Percentiles rank a stretch among this genome's conserved stretches.
Conservation (phyloP, 2,888 invertebrate species). For the Rapana venosa region DNA sequence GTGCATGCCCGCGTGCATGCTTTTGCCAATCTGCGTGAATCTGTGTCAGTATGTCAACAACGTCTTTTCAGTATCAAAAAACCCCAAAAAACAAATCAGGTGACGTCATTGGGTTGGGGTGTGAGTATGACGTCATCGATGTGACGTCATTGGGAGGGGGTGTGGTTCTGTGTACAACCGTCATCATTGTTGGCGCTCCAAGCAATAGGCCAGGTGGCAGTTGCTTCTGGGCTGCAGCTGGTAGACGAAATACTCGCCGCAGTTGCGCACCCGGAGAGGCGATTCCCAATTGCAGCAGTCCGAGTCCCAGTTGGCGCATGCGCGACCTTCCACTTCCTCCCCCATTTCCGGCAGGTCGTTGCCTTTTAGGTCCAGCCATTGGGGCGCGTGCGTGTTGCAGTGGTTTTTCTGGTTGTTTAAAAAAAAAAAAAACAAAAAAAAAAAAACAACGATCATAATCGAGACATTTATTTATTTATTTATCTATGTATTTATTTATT, state of each 20-base stretch:
- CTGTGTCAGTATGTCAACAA: too few species aligned
- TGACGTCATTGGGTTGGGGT: not conserved
- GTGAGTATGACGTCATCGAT: not conserved
- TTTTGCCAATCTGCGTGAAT: too few species aligned
- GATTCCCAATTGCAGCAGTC: slow-evolving; percentile 23
- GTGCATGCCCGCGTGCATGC: too few species aligned
- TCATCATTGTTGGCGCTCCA: not conserved
- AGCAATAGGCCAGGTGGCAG: slow-evolving; percentile 7
- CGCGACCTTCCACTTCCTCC: not conserved
- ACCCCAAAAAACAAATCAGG: not conserved
- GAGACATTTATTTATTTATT: too few species aligned
- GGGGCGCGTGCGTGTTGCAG: slow-evolving; percentile 12
- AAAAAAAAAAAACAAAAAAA: not conserved
- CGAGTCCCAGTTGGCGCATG: not conserved
- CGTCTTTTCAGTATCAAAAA: too few species aligned
- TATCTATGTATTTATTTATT: too few species aligned
- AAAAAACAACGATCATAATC: too few species aligned
- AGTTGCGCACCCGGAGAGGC: not conserved
- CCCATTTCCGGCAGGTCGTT: not conserved
- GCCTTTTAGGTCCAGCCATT: not conserved
- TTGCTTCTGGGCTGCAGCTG: not conserved
- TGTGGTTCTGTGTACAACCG: not conserved
- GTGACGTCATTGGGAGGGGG: not conserved
- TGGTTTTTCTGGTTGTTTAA: slow-evolving; percentile 15
- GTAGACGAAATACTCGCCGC: not conserved